Conservation (phyloP, 2,113 vertebrate species). For the Upupa epops region DNA sequence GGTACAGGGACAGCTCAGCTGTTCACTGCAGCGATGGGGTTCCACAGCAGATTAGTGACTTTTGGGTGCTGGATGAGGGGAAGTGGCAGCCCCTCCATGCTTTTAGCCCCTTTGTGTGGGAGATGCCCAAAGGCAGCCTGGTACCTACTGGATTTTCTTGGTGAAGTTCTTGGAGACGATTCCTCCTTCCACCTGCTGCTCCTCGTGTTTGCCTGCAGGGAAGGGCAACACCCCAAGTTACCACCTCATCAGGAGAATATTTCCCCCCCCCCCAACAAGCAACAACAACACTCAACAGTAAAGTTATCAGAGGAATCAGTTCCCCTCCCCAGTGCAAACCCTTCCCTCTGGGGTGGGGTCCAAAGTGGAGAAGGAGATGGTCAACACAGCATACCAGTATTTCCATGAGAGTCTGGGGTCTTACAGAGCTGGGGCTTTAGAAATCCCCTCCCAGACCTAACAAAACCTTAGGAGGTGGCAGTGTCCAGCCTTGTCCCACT, state of each 20-base stretch:
- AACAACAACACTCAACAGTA: neutral
- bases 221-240: slow-evolving; percentile 15
- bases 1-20: accelerated
- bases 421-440: neutral
- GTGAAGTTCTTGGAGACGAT: slow-evolving; percentile 99
- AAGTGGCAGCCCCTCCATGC: accelerated
- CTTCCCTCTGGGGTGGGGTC: neutral
- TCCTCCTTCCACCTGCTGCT: slow-evolving; percentile 95
- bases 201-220: slow-evolving; percentile 89
- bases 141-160: slow-evolving; percentile 98
- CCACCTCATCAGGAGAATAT: neutral
- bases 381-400: accelerated
- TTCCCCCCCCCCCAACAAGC: neutral
- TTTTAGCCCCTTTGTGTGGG: accelerated
- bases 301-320: neutral
- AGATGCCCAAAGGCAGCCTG: accelerated
- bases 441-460: neutral
- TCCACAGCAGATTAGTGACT: neutral
- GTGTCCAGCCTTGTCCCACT: accelerated
- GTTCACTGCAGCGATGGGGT: accelerated
- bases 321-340: neutral
- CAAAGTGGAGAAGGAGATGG: neutral
- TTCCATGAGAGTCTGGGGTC: neutral
- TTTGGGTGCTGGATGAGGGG: neutral
- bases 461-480: neutral